phyloP scores from a whole-genome alignment of 30 jellyfish, hydroid and myxozoan species.

The Aurelia sp. region DNA sequence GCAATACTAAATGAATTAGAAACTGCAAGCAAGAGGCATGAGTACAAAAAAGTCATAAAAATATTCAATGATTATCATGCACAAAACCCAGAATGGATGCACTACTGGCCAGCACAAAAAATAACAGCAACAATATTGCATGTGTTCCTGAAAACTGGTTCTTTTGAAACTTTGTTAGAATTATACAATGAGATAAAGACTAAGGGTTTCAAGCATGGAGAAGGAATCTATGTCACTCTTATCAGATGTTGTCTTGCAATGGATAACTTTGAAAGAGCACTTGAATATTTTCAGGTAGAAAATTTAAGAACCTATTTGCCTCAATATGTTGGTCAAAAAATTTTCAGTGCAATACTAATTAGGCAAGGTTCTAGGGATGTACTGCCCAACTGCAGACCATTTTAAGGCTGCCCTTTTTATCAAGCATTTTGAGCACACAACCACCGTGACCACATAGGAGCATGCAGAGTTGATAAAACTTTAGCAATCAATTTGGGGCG shows the following conservation, averaged over 20 bases:
- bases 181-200: conserved; percentile 8
- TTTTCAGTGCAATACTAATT: too few species aligned
- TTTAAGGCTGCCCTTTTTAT: too few species aligned
- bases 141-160: conserved; percentile 29
- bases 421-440: too few species aligned
- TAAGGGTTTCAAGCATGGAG: conserved; percentile 59
- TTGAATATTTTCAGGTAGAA: conserved; percentile 33
- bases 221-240: conserved; percentile 56
- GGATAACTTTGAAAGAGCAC: conserved; percentile 17
- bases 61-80: conserved; percentile 22
- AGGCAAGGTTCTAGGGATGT: too few species aligned
- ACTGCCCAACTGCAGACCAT: too few species aligned
- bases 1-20: conserved; percentile 21
- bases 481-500: too few species aligned
- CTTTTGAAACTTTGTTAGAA: not conserved
- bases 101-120: conserved; percentile 72
- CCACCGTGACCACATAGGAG: too few species aligned
- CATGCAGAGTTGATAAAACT: too few species aligned
- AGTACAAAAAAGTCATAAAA: not conserved
- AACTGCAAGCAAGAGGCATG: conserved; percentile 8
- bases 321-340: too few species aligned
- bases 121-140: conserved; percentile 49
- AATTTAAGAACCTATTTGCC: not conserved
- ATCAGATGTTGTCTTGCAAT: conserved; percentile 39
- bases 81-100: conserved; percentile 56